These are phyloP conservation scores for Hirudinaria manillensis DNA, from an alignment of 2,888 invertebrate species.

Conservation along the genomic window DNA sequence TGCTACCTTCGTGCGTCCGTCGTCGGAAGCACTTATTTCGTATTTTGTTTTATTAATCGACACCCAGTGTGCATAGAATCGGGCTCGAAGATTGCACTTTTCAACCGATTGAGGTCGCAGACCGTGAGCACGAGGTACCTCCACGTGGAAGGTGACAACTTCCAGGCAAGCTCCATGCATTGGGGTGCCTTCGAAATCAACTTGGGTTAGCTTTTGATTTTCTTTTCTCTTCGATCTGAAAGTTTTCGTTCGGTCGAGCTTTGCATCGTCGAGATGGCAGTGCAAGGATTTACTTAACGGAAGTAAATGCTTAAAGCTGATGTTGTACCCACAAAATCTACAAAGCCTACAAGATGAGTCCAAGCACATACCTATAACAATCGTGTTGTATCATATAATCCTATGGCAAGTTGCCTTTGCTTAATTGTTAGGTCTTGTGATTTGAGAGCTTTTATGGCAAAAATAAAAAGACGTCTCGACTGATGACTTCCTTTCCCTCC, in stretches of 20 bases:
- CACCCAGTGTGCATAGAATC: constrained; percentile 84
- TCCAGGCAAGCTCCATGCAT: constrained; percentile 97
- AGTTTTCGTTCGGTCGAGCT: too few species aligned
- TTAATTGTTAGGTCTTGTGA: too few species aligned
- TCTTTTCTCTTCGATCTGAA: background rate
- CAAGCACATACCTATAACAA: too few species aligned
- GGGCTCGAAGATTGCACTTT: constrained; percentile 96
- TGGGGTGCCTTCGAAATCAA: constrained; percentile 99
- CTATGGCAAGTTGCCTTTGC: too few species aligned
- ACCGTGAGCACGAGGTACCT: constrained; percentile 96
- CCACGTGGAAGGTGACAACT: constrained; percentile 96
- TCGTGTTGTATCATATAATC: too few species aligned
- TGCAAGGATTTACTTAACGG: too few species aligned
- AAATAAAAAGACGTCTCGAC: too few species aligned
- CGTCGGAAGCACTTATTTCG: background rate
- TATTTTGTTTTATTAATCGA: background rate
- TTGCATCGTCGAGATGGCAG: too few species aligned
- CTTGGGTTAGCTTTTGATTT: constrained; percentile 59
- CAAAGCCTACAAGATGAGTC: too few species aligned
- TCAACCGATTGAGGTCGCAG: constrained; percentile 93
- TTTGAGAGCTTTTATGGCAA: too few species aligned
- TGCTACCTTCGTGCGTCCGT: constrained; percentile 32
- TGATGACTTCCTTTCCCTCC: too few species aligned
- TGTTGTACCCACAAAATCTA: too few species aligned
- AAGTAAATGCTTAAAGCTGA: background rate